These are phyloP conservation scores for Hemicentrotus pulcherrimus DNA, from an alignment of 35 echinoderm and acorn worm species.

Conservation along the genomic window DNA sequence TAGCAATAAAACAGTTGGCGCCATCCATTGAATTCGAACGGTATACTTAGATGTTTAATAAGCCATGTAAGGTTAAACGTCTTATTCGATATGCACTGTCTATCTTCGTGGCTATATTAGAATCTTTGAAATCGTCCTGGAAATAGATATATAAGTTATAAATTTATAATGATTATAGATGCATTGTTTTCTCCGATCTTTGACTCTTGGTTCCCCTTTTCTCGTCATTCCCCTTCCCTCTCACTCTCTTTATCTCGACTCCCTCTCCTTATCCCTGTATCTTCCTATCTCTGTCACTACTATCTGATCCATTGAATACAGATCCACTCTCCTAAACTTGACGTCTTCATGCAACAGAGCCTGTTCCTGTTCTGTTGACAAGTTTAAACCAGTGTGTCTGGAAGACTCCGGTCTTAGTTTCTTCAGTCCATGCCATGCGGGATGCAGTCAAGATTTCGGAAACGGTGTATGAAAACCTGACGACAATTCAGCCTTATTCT, in stretches of 20 bases:
- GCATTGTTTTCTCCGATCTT: too few species aligned
- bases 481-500: too few species aligned
- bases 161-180: too few species aligned
- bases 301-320: not conserved
- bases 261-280: not conserved
- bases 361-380: not conserved
- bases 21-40: too few species aligned
- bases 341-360: not conserved
- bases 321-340: not conserved
- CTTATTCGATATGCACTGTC: too few species aligned
- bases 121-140: too few species aligned
- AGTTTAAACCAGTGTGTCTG: constrained; percentile 60
- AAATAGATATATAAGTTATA: too few species aligned
- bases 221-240: not conserved
- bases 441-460: constrained; percentile 52
- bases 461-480: constrained; percentile 8
- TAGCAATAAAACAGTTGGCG: too few species aligned
- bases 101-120: too few species aligned
- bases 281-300: not conserved
- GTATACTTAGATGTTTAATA: too few species aligned
- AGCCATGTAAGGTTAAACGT: too few species aligned
- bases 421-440: constrained; percentile 74
- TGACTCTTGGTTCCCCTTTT: too few species aligned
- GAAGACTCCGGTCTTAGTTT: constrained; percentile 36
- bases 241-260: not conserved